A percentile compares a stretch with the other conserved stretches of the same genome.
phyloP scores from a whole-genome alignment of 2,888 invertebrate species.

The Aphidius colemani region DNA sequence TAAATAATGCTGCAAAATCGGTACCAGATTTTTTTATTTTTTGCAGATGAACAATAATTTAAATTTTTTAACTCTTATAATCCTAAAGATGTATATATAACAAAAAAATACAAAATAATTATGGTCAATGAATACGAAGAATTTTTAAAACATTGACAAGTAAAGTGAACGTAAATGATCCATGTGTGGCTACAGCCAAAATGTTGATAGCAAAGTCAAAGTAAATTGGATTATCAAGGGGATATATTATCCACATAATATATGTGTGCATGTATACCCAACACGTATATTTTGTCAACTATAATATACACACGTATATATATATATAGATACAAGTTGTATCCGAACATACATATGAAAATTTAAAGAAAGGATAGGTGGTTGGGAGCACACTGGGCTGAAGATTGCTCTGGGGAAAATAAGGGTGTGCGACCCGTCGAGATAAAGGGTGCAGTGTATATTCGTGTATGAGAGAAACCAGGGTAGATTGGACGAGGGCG shows the following conservation, averaged over 20 bases:
- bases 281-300: slow-evolving; percentile 23
- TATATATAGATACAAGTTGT: neutral
- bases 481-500: slow-evolving; percentile 1
- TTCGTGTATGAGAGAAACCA: slow-evolving; percentile 32
- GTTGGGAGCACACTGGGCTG: neutral
- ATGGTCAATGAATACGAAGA: slow-evolving; percentile 32
- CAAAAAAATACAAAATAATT: slow-evolving; percentile 16
- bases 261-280: slow-evolving; percentile 40
- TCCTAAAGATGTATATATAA: neutral
- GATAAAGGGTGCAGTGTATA: slow-evolving; percentile 57
- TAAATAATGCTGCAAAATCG: slow-evolving; percentile 52
- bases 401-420: slow-evolving; percentile 30
- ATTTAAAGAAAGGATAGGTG: no score
- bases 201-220: slow-evolving; percentile 59
- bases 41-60: slow-evolving; percentile 13
- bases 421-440: slow-evolving; percentile 52
- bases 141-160: neutral
- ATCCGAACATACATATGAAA: no score
- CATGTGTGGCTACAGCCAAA: slow-evolving; percentile 49
- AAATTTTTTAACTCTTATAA: neutral
- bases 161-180: no score
- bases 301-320: neutral
- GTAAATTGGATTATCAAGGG: slow-evolving; percentile 58
- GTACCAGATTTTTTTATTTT: slow-evolving; percentile 41
- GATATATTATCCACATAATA: slow-evolving; percentile 60